A percentile compares a stretch with the other conserved stretches of the same genome.
phyloP scores from a whole-genome alignment of 2,888 invertebrate genomes.

The Caenorhabditis plicata region DNA sequence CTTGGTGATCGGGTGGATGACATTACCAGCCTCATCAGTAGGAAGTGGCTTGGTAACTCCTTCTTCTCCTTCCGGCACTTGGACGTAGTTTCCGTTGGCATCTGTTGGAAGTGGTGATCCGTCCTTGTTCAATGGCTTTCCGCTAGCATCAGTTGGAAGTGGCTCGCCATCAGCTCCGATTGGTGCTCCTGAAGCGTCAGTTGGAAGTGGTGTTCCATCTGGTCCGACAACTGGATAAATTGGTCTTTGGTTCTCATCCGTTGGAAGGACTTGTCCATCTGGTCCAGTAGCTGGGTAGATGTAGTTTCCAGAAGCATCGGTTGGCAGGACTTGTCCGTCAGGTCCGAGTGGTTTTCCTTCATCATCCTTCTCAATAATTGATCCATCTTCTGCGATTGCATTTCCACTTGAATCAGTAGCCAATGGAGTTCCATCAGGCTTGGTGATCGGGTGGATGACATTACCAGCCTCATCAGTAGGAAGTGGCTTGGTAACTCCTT shows the following conservation, averaged over 20 bases:
- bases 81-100: conserved; percentile 13
- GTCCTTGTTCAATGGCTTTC: conserved; percentile 12
- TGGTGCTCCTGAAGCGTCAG: conserved; percentile 22
- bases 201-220: conserved; percentile 40
- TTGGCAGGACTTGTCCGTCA: conserved; percentile 23
- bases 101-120: conserved; percentile 34
- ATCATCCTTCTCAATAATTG: conserved; percentile 8
- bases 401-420: conserved; percentile 13
- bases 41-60: conserved; percentile 1
- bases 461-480: conserved; percentile 13
- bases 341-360: conserved; percentile 25
- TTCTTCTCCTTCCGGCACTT: neutral
- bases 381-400: conserved; percentile 15
- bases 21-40: conserved; percentile 13
- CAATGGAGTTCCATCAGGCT: conserved; percentile 20
- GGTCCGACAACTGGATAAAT: conserved; percentile 19
- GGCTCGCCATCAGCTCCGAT: conserved; percentile 21
- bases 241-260: conserved; percentile 8
- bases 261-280: conserved; percentile 43
- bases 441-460: conserved; percentile 29
- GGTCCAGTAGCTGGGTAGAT: conserved; percentile 27
- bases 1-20: conserved; percentile 21
- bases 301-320: conserved; percentile 9
- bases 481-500: neutral
- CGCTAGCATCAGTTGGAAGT: conserved; percentile 21